These are phyloP conservation scores for Aphidius gifuensis DNA, from an alignment of 1,140 invertebrate species.

Conservation along the genomic window DNA sequence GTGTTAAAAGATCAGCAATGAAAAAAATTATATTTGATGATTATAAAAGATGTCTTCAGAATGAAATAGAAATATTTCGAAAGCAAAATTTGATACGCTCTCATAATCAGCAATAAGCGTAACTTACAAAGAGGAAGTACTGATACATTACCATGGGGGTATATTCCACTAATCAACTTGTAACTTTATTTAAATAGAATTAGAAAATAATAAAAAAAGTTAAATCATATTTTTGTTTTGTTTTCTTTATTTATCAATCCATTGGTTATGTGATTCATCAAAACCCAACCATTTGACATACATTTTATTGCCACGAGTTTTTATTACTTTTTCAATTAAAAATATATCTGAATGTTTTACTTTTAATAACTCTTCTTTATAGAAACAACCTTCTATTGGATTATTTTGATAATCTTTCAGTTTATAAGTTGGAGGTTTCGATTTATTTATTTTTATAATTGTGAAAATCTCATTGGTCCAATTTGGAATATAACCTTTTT, in stretches of 20 bases:
- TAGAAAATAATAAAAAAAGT: no score
- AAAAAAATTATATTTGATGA: no score
- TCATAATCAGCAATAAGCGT: conserved; percentile 23
- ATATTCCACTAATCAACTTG: not conserved
- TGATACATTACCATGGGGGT: conserved; percentile 4
- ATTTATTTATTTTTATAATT: conserved; percentile 2
- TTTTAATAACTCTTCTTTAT: no score
- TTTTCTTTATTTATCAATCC: not conserved
- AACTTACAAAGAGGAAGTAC: not conserved
- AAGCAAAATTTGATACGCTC: conserved; percentile 23
- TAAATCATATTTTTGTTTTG: no score
- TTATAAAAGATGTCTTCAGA: no score
- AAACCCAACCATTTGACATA: not conserved
- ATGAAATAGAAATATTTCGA: no score
- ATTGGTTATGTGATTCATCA: conserved; percentile 1
- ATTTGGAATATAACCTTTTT: conserved; percentile 2
- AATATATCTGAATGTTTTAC: not conserved
- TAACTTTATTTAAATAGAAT: no score
- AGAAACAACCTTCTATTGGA: no score
- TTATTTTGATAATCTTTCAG: not conserved
- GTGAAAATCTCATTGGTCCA: conserved; percentile 12
- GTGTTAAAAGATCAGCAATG: conserved; percentile 28
- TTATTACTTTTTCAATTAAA: conserved; percentile 1
- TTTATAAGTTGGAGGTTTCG: conserved; percentile 2
- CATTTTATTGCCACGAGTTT: not conserved